Evolutionary conservation across 2,888 invertebrate genomes (phyloP), one percentile per base, ranked within the genome.

Genomic region (Nephrotoma flavescens): DNA sequence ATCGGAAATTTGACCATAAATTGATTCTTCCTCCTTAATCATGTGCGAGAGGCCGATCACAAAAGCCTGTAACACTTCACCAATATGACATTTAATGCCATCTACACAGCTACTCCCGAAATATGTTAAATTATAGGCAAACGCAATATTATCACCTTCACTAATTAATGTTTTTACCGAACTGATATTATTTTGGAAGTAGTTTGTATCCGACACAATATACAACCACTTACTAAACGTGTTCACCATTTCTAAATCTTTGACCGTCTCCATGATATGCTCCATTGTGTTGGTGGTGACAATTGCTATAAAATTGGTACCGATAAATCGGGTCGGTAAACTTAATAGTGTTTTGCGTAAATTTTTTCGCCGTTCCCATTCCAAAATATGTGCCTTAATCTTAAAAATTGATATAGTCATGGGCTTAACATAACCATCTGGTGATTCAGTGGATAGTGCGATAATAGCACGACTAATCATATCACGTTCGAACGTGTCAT

Each of bases 211-310:
- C 0, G 95, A 93, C 86, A 96, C 92, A 52, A 96, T 92, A 90
- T 96, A 97, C n/a, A 97, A 90, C 97, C 97, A 97, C 89, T 97
- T 96, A 88, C 94, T 96, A 88, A 92, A 93, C 0, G 96, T 95
- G 89, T 95, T 93, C 0, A 95, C 94, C 93, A 97, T 93, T 52
- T 92, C 92, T 86, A 95, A 90, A 0, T 93, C 92, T 84, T 95
- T 94, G 0, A 96, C 96, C 3, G 94, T 93, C 89, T 95, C 95
- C 89, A 96, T 94, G 88, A 96, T 93, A 0, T 93, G 93, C 12
- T 94, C 92, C 89, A 95, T 93, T 86, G 94, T 92, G 41, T 94
- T 93, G 15, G 92, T 91, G 5, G 93, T 93, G n/a, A 94, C 94
- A 87, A 95, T 52, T 12, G 86, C 94, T 89, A 95, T 91, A 90